A percentile compares a stretch with the other conserved stretches of the same genome.
Conservation (phyloP, 2,888 invertebrate genomes). For the Brenthis ino region DNA sequence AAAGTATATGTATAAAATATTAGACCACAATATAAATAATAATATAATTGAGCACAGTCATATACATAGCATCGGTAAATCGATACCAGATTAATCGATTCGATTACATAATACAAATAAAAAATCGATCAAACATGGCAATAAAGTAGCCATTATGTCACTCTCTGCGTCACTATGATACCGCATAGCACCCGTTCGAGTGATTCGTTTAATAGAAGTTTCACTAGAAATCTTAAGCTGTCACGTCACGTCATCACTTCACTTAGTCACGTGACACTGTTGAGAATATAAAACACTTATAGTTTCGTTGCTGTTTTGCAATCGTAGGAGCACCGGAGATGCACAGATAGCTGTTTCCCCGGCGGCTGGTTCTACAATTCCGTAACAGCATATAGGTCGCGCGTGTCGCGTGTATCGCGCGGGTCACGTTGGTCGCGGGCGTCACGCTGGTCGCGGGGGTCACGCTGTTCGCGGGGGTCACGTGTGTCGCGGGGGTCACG, state of each 20-base stretch:
- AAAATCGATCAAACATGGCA: neutral
- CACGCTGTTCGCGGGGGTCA: constrained; percentile 32
- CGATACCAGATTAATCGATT: neutral
- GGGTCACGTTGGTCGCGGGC: constrained; percentile 78
- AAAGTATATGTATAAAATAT: constrained; percentile 18
- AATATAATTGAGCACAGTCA: constrained; percentile 26
- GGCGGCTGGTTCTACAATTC: constrained; percentile 51
- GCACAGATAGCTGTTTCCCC: constrained; percentile 64
- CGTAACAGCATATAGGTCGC: constrained; percentile 89
- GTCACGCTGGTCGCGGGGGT: constrained; percentile 50
- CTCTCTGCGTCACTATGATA: constrained; percentile 46
- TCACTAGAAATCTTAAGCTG: constrained; percentile 1
- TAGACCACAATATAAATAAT: constrained; percentile 22
- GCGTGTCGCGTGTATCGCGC: constrained; percentile 28
- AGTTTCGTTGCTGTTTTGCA: constrained; percentile 36
- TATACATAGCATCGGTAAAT: neutral
- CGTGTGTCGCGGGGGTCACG: constrained; percentile 33
- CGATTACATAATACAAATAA: neutral
- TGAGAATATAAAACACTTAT: constrained; percentile 16
- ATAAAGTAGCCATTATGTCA: constrained; percentile 2
- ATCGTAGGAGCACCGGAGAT: constrained; percentile 34
- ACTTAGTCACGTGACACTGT: neutral
- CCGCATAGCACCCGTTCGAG: constrained; percentile 45
- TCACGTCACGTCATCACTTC: neutral
- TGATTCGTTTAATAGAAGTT: constrained; percentile 5